Evolutionary conservation across 2,888 invertebrate species (phyloP).

Genomic region (Myopa tessellatipennis): DNA sequence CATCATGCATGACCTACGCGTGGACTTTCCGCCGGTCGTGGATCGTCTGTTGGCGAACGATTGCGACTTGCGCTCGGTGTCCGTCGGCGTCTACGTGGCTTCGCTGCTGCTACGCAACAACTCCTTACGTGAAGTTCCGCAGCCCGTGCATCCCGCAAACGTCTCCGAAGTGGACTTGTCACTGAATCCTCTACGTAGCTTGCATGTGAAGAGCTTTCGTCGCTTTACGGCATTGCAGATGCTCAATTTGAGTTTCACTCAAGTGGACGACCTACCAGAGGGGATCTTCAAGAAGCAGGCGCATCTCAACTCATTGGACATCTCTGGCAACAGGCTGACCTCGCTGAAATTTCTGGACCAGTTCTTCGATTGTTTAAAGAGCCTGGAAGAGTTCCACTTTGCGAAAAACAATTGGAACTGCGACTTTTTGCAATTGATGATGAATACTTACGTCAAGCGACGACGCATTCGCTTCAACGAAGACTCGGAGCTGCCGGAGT

Average conservation of each 20-base stretch:
- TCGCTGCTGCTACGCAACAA: constrained; percentile 64
- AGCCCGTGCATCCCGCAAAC: constrained; percentile 60
- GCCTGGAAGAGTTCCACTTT: constrained; percentile 65
- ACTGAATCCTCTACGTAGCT: constrained; percentile 60
- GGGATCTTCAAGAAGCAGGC: constrained; percentile 62
- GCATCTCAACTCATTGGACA: constrained; percentile 59
- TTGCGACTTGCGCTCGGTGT: constrained; percentile 61
- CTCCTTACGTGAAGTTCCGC: constrained; percentile 62
- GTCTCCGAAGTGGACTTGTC: constrained; percentile 61
- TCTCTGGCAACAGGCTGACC: constrained; percentile 61
- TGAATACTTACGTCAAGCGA: constrained; percentile 64
- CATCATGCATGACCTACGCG: constrained; percentile 59
- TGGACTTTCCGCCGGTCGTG: constrained; percentile 58
- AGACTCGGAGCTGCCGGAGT: constrained; percentile 61
- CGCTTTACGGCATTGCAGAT: constrained; percentile 58
- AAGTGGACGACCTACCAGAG: constrained; percentile 60
- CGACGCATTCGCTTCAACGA: constrained; percentile 63
- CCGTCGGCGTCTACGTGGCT: constrained; percentile 57
- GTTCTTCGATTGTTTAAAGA: constrained; percentile 61
- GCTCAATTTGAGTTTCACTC: constrained; percentile 61
- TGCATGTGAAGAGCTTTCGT: constrained; percentile 61
- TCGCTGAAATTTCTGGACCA: constrained; percentile 59
- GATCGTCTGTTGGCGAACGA: constrained; percentile 56
- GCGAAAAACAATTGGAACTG: constrained; percentile 66
- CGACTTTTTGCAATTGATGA: constrained; percentile 63